phyloP scores from a whole-genome alignment of 2,113 vertebrate species.

The Chionomys nivalis region DNA sequence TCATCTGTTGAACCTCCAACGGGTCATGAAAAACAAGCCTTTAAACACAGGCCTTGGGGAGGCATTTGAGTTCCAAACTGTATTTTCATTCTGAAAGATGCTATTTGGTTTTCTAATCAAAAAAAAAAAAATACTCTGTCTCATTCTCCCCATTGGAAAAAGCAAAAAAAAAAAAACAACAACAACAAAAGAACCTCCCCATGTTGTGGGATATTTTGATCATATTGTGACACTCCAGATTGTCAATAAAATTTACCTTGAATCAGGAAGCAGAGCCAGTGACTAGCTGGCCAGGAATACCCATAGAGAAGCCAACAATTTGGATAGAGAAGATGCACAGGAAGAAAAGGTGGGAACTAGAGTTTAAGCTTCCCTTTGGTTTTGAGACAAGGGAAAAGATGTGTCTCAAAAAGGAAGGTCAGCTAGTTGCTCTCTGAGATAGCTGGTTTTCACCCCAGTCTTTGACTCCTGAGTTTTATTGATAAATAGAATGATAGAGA shows the following conservation, averaged over 20 bases:
- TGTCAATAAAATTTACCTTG: neutral
- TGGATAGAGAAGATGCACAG: neutral
- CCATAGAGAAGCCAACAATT: neutral
- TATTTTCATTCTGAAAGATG: neutral
- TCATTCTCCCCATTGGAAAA: neutral
- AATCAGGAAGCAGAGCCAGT: neutral
- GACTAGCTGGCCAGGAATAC: neutral
- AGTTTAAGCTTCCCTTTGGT: neutral
- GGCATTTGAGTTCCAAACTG: neutral
- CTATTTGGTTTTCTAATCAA: neutral
- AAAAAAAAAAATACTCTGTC: too few species aligned
- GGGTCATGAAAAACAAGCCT: neutral
- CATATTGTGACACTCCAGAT: neutral
- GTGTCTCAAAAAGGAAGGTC: neutral
- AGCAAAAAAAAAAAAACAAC: neutral
- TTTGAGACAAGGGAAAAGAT: neutral
- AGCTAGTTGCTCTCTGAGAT: neutral
- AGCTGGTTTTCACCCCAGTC: neutral
- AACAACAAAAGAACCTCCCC: neutral
- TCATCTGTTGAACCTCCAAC: neutral
- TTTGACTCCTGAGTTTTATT: neutral
- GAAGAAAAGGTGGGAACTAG: neutral
- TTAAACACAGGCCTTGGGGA: neutral
- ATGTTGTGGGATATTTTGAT: neutral
- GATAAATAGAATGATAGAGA: neutral